Base-by-base conservation (phyloP, 2,113 vertebrate species). In the Dicrurus megarhynchus region DNA sequence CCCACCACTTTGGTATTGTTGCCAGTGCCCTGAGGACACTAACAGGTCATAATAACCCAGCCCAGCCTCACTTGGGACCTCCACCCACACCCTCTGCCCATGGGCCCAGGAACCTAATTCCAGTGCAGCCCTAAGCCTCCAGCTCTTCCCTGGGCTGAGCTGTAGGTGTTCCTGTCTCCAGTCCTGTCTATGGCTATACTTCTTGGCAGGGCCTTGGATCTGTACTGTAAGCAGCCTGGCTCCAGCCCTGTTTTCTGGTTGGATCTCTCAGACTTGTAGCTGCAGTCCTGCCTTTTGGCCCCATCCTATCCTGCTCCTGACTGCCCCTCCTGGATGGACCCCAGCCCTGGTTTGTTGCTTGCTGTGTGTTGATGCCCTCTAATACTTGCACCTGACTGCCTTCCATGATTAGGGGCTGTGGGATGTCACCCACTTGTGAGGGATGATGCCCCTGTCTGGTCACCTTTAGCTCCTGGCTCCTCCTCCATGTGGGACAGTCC, bases 121-220 rank as follows among this genome's bases (percentile, higher is more conserved):
- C 33, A 60, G 18, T 21, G 11, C 41, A 64, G 37, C 16, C 11
- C 13, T 60, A 22, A 24, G 35, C 1, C 4, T 17, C 27, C 17
- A 33, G 4, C 13, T 47, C 4, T 24, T 64, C 39, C 19, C 9
- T 19, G 7, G 27, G 16, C 16, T 73, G 46, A 56, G 6, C 2
- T 52, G 16, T 11, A 37, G 20, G 10, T 13, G 6, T 5, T 10
- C 3, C 11, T 44, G 3, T 39, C 11, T 73, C 13, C 1, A 35
- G 12, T 3, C 4, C 1, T 4, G 2, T 23, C n/a, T 33, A 0
- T 27, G 4, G 19, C 13, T 44, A 5, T n/a, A 12, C 4, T 37
- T 56, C 27, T 56, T 46, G 18, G 4, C 27, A 8, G 7, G 6
- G 26, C 20, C 18, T 71, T 57, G 24, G 23, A 17, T 42, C n/a